Evolutionary conservation across 1,140 invertebrate genomes (phyloP).

Genomic region (Lethrus apterus): DNA sequence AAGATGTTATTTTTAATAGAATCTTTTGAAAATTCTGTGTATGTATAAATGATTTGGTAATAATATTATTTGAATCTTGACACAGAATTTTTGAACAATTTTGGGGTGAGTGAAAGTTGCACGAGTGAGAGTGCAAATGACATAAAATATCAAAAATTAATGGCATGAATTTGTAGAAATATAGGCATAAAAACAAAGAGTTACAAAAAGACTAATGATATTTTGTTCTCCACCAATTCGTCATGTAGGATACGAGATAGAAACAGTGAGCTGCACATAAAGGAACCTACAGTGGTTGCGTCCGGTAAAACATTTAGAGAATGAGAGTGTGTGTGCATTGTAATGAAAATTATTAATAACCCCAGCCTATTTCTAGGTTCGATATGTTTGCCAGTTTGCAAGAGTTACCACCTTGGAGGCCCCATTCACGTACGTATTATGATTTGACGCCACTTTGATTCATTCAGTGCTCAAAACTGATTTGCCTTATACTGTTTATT

Average conservation of each 20-base stretch:
- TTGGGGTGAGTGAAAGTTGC: slow-evolving; percentile 30
- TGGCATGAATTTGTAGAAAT: slow-evolving; percentile 14
- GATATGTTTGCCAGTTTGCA: slow-evolving; percentile 30
- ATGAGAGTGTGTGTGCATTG: slow-evolving; percentile 41
- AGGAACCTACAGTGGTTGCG: slow-evolving; percentile 8
- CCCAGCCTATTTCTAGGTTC: slow-evolving; percentile 47
- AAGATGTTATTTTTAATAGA: background rate
- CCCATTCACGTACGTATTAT: slow-evolving; percentile 38
- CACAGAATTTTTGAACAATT: slow-evolving; percentile 16
- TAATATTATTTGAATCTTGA: background rate
- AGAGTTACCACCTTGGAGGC: slow-evolving; percentile 22
- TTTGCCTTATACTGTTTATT: no score
- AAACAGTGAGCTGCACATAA: slow-evolving; percentile 7
- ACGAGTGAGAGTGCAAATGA: slow-evolving; percentile 11
- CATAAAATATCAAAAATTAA: slow-evolving; percentile 1
- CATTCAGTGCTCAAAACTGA: slow-evolving; percentile 8
- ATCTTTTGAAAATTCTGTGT: slow-evolving; percentile 10
- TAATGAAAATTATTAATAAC: slow-evolving; percentile 49
- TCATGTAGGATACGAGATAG: slow-evolving; percentile 9
- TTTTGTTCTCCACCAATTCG: slow-evolving; percentile 20
- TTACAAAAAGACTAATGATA: slow-evolving; percentile 19
- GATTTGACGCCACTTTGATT: slow-evolving; percentile 26
- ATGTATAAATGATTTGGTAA: background rate
- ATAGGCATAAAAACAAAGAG: slow-evolving; percentile 16
- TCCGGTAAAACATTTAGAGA: slow-evolving; percentile 23